phyloP scores from a whole-genome alignment of 2,888 invertebrate genomes.

The Ophraella communa region DNA sequence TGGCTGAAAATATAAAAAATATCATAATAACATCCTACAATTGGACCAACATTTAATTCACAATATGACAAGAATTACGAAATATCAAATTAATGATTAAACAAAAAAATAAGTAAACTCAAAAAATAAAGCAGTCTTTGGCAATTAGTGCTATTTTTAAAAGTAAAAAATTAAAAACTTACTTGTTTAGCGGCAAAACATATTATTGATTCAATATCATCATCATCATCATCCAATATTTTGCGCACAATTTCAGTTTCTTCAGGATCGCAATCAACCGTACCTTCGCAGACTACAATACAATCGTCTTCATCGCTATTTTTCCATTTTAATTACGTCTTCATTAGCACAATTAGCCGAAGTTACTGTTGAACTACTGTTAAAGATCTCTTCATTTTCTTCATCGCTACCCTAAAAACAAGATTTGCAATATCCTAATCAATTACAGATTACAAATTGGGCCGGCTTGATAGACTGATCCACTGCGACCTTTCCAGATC shows the following conservation, averaged over 20 bases:
- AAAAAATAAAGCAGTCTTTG: too few relatives aligned
- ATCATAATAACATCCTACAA: not conserved
- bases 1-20: not conserved
- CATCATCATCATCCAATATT: conserved; percentile 38
- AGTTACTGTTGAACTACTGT: too few relatives aligned
- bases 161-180: not conserved
- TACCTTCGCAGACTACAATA: conserved; percentile 21
- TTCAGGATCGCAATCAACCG: conserved; percentile 13
- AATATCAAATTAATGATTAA: too few relatives aligned
- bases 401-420: not conserved
- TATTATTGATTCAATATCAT: conserved; percentile 31
- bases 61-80: too few relatives aligned
- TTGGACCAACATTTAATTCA: too few relatives aligned
- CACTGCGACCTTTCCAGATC: too few relatives aligned
- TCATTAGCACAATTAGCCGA: not conserved
- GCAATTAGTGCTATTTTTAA: not conserved
- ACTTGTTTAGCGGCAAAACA: conserved; percentile 22
- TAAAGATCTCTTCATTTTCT: not conserved
- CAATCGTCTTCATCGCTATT: conserved; percentile 36
- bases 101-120: too few relatives aligned
- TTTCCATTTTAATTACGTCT: not conserved
- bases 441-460: too few relatives aligned
- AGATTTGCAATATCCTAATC: not conserved
- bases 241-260: conserved; percentile 32
- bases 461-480: too few relatives aligned